Percentiles rank a stretch among this genome's conserved stretches.
These are phyloP conservation scores for Atherinosoma microstoma DNA, from an alignment of 2,797 vertebrate genomes.

Conservation along the genomic window DNA sequence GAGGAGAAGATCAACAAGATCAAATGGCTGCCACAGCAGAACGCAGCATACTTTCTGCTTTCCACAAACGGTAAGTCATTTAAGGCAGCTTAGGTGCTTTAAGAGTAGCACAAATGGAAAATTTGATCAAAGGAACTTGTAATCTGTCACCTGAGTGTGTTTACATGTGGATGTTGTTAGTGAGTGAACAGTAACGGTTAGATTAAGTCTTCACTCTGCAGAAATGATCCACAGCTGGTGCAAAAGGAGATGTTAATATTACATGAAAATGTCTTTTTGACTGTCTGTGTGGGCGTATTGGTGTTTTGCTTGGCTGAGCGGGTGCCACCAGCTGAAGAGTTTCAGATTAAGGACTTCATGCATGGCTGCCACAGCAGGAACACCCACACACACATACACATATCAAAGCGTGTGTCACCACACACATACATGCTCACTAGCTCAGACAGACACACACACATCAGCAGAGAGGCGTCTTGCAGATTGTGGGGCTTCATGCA, in stretches of 20 bases:
- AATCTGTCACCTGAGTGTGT: conserved; percentile 13
- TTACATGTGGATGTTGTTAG: conserved; percentile 12
- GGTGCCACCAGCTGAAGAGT: conserved; percentile 60
- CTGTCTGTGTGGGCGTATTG: conserved; percentile 24
- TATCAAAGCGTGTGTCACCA: conserved; percentile 34
- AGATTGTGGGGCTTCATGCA: conserved; percentile 78
- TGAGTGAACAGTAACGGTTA: background rate
- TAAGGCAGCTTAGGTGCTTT: conserved; percentile 61
- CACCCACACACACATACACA: conserved; percentile 6
- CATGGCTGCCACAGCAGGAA: conserved; percentile 58
- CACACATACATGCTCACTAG: background rate
- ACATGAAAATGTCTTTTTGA: conserved; percentile 31
- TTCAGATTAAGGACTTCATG: conserved; percentile 68
- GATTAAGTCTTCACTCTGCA: conserved; percentile 15
- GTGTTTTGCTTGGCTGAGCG: conserved; percentile 51
- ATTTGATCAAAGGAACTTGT: conserved; percentile 13
- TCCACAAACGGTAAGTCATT: conserved; percentile 91
- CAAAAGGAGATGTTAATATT: conserved; percentile 37
- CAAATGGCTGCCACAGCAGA: conserved; percentile 97
- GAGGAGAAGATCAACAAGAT: conserved; percentile 99
- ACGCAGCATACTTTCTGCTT: conserved; percentile 94
- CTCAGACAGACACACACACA: conserved; percentile 46
- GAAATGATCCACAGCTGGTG: conserved; percentile 20
- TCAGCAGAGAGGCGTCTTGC: conserved; percentile 65
- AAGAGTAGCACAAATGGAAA: background rate